Percentiles rank a stretch among this genome's conserved stretches.
phyloP scores from a whole-genome alignment of 2,888 invertebrate species.

The Eumerus sabulonum region DNA sequence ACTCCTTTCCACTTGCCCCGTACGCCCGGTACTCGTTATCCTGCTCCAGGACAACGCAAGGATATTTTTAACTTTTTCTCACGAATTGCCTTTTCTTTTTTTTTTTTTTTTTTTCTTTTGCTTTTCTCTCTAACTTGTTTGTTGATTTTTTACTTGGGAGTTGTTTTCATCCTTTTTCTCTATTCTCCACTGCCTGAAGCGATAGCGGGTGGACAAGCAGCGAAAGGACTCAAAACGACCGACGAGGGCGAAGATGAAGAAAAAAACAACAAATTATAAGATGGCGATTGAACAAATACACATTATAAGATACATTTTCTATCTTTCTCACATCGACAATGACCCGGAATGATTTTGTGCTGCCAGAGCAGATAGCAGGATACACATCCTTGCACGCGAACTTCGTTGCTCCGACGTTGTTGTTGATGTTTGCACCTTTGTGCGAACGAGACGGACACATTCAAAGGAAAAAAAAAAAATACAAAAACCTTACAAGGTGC shows the following conservation, averaged over 20 bases:
- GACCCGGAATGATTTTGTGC: slow-evolving; percentile 60
- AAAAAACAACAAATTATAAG: slow-evolving; percentile 57
- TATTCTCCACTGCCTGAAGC: not conserved
- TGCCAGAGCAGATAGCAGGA: slow-evolving; percentile 56
- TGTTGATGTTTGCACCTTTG: slow-evolving; percentile 42
- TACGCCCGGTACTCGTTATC: slow-evolving; percentile 5
- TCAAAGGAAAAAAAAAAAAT: no score
- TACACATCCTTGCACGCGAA: slow-evolving; percentile 42
- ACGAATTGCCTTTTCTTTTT: slow-evolving; percentile 34
- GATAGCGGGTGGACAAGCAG: not conserved
- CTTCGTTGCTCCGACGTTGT: slow-evolving; percentile 34
- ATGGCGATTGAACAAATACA: slow-evolving; percentile 60
- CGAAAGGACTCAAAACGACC: not conserved
- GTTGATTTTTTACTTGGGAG: slow-evolving; percentile 38
- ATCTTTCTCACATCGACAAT: slow-evolving; percentile 62
- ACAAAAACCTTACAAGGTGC: not conserved
- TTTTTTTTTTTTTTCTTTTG: slow-evolving; percentile 1
- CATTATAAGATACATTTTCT: slow-evolving; percentile 55
- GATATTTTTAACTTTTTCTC: slow-evolving; percentile 58
- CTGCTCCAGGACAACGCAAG: slow-evolving; percentile 38
- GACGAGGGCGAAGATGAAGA: not conserved
- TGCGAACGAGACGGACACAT: slow-evolving; percentile 37
- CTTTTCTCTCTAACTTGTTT: slow-evolving; percentile 19
- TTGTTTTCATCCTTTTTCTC: slow-evolving; percentile 8
- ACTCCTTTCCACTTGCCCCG: no score